Evolutionary conservation across 2,888 invertebrate species (phyloP).

Genomic region (Aelia acuminata): DNA sequence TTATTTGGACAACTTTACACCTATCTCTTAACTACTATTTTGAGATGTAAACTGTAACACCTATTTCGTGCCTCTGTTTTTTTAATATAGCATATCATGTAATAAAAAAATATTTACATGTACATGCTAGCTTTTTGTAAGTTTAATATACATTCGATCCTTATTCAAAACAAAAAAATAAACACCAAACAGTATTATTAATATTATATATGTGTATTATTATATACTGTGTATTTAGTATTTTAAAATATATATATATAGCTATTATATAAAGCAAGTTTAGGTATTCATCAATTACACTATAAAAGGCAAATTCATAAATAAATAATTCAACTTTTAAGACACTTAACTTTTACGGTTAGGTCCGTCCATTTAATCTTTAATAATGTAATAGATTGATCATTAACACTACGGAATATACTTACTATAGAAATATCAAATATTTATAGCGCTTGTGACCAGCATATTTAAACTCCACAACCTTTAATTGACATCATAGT

Average conservation of each 20-base stretch:
- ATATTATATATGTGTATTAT: not conserved
- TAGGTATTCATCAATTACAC: not conserved
- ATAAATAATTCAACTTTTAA: not conserved
- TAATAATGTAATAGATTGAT: not conserved
- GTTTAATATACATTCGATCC: not conserved
- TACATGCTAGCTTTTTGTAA: conserved; percentile 5
- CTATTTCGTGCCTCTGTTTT: conserved; percentile 32
- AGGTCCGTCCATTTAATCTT: not conserved
- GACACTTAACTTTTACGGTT: not conserved
- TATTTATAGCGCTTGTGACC: not conserved
- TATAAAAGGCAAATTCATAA: not conserved
- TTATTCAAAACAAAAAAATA: not conserved
- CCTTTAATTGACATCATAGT: not conserved
- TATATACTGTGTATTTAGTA: conserved; percentile 17
- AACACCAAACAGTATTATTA: conserved; percentile 48
- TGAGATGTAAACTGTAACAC: conserved; percentile 21
- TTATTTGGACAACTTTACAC: not conserved
- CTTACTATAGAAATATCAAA: not conserved
- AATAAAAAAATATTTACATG: not conserved
- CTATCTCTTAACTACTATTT: not conserved
- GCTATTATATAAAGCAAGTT: conserved; percentile 27
- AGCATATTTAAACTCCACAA: not conserved
- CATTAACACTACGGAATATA: too few relatives aligned
- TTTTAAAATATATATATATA: not conserved
- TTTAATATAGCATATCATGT: conserved; percentile 27